Evolutionary conservation across 2,113 vertebrate genomes (phyloP), one percentile per base, ranked within the genome.

Genomic region (Pterocles burchelli): DNA sequence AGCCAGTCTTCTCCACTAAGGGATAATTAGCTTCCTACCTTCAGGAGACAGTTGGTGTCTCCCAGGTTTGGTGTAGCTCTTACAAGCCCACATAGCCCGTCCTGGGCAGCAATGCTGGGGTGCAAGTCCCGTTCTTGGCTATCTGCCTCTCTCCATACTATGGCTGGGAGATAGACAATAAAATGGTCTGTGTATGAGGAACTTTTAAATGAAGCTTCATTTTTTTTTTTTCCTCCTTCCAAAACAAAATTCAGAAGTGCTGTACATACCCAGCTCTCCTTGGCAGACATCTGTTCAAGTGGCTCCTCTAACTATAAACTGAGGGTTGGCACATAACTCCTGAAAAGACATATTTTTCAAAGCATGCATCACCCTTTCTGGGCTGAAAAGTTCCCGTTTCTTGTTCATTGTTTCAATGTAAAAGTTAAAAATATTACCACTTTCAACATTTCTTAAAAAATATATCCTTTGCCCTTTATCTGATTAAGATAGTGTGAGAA

Each of bases 211-310:
- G 10, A 92, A 66, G 20, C 13, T 72, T 9, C n/a, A n/a, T n/a
- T 13, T 48, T 48, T 38, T n/a, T 22, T 26, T 48, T 25, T 62
- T 41, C 29, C 36, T 54, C 68, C 36, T 22, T 79, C 72, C 24
- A 52, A 48, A 79, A 41, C 0, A 74, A 86, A 86, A 46, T 74
- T 58, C 52, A 49, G 46, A 78, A 91, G 21, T 3, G 1, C 48
- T 34, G 51, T 79, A 97, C 98, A 62, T 96, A 99, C 99, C 99
- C 18, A 99, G 97, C 24, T 51, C 88, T 54, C 99, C 99, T 90
- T 99, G 99, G 90, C 98, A 97, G 94, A 99, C 98, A 87, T 99
- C 99, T 10, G 98, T 99, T 77, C 98, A 97, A 18, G 98, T 99
- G 78, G 99, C 99, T 96, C 98, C 99, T 76, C 97, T 98, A 20